Base-by-base conservation (phyloP, 2,797 vertebrate genomes). In the Balearica regulorum region DNA sequence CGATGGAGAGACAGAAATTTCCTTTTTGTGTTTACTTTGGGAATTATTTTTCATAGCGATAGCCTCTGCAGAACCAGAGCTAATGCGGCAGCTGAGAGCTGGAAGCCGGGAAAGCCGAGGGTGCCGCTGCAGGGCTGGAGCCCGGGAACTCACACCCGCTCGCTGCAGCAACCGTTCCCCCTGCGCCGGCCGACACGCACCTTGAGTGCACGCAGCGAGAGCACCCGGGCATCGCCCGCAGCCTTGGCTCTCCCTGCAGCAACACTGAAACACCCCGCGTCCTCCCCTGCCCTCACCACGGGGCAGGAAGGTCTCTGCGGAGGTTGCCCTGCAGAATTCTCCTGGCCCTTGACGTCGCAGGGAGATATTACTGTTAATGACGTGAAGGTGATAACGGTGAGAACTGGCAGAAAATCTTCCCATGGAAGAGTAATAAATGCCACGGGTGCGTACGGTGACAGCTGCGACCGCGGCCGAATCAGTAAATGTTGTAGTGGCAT, bases 191-290 rank as follows among this genome's bases (percentile, higher is more conserved):
- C 31, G 15, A 13, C 7, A 16, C 54, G 13, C 5, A 9, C 31
- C 66, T 18, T 1, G 10, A 19, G 5, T 10, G 2, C 8, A 9
- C 0, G 17, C 22, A 13, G 6, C 0, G 5, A 21, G 57, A 37
- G 62, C 68, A 41, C 22, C 31, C 5, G 1, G n/a, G 72, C 33
- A 6, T 3, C 9, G 53, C 7, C 2, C 41, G 4, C 49, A 29
- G 84, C 76, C 46, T 3, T 1, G 60, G 29, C 9, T 43, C 5
- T 49, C 48, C 68, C 44, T 3, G 25, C 11, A 53, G 69, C 69
- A 31, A 1, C 0, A 4, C 39, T 7, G 1, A n/a, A 7, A 13
- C 10, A 8, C 3, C 54, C 70, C 3, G 0, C 0, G 12, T 6
- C n/a, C 48, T 11, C 12, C 53, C 24, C 2, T 7, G 72, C 22